Evolutionary conservation across 2,888 invertebrate species (phyloP), one percentile per base, ranked within the genome.

Genomic region (Apotomis capreana): DNA sequence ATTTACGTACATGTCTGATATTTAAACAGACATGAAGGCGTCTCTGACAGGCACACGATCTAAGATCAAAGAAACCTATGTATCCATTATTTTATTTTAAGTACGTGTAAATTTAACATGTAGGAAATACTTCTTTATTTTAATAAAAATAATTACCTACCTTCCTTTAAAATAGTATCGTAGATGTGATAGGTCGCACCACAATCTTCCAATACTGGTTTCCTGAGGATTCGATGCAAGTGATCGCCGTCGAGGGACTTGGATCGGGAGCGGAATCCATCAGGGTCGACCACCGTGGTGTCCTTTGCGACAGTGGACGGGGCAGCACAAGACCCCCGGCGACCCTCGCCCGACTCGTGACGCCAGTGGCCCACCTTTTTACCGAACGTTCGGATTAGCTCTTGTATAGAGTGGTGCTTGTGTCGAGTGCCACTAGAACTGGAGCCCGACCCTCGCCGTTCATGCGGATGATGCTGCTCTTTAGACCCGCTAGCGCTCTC

Each of bases 171-270:
- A 82, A 97, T 97, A 77, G 95, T 94, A 77, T 97, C 97, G 86
- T 95, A 97, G 81, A 97, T 97, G 84, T 95, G 94, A 84, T 97
- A 97, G 5, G 97, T 97, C 8, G 96, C 95, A 67, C 96, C 97
- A 83, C 97, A 97, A 83, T 97, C 97, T 74, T 95, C 94, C n/a
- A 95, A 89, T 73, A 94, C 88, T 74, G 93, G 94, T 77, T 93
- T 89, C 70, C 76, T 82, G 6, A 80, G 62, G 58, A 85, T 74
- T 77, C 83, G 84, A 57, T 94, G 87, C 64, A 94, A 88, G 62
- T 94, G 88, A 69, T 94, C 94, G 6, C 91, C 94, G 84, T 97
- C 97, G 78, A 97, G 91, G 63, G 97, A 97, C 83, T 97, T 97
- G 57, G 97, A 97, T 61, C 97, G 94, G 60, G 95, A 95, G 15